A percentile compares a stretch with the other conserved stretches of the same genome.
Conservation (phyloP, 2,888 invertebrate species). For the Lysandra coridon region DNA sequence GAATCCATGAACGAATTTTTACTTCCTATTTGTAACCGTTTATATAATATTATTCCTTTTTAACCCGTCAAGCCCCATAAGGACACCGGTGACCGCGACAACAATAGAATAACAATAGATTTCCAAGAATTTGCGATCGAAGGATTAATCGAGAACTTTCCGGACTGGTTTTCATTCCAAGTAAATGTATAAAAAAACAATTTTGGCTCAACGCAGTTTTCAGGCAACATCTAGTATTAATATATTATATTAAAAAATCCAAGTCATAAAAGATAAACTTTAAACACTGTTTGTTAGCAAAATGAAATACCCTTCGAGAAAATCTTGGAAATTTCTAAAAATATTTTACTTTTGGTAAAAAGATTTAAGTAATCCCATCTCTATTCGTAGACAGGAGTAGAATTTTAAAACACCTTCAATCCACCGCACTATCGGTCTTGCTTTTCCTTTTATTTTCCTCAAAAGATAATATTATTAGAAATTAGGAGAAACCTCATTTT, state of each 20-base stretch:
- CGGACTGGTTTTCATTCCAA: too few relatives aligned
- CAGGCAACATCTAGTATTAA: neutral
- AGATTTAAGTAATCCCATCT: slow-evolving; percentile 27
- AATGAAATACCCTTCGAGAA: neutral
- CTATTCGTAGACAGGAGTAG: slow-evolving; percentile 24
- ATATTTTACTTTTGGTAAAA: slow-evolving; percentile 26
- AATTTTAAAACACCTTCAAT: slow-evolving; percentile 28
- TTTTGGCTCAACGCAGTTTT: neutral
- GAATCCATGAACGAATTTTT: too few relatives aligned
- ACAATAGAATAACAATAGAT: too few relatives aligned
- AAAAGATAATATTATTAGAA: slow-evolving; percentile 3
- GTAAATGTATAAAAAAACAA: neutral
- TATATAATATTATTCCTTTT: too few relatives aligned
- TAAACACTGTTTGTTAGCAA: neutral
- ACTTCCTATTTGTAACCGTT: too few relatives aligned
- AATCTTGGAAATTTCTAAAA: slow-evolving; percentile 16
- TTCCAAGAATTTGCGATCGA: too few relatives aligned
- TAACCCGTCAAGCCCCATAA: too few relatives aligned
- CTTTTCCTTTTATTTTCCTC: slow-evolving; percentile 22
- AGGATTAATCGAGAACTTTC: too few relatives aligned
- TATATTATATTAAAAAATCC: neutral
- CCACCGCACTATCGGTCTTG: slow-evolving; percentile 10
- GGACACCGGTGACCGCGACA: too few relatives aligned
- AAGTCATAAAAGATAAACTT: neutral
- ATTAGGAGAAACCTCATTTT: neutral